Evolutionary conservation across 1,140 invertebrate species (phyloP), one percentile per base, ranked within the genome.

Genomic region (Ephestia elutella): DNA sequence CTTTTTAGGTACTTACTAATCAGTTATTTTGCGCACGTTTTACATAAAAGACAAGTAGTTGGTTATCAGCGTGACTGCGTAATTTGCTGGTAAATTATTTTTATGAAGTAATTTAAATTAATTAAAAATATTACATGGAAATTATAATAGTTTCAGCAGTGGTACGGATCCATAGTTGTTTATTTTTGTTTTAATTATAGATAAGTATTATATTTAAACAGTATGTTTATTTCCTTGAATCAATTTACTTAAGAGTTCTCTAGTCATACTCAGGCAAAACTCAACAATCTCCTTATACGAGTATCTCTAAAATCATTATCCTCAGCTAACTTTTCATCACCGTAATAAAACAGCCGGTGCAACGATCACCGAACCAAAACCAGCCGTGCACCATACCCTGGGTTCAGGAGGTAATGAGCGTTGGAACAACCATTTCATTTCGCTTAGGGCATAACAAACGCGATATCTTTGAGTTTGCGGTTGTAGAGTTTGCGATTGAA

Each of bases 341-440:
- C 13, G n/a, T 44, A 4, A 15, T 44, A 44, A 15, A 15, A n/a
- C n/a, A 44, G 38, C 13, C n/a, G 13, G 38, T 44, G 38, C n/a
- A 44, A 10, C 15, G 38, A 44, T 44, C 10, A 15, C 13, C 5
- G 32, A 5, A 10, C 38, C 38, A 5, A 44, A 44, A 15, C 13
- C n/a, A 5, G n/a, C 38, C 38, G 10, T 44, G n/a, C 38, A 44
- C n/a, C 38, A 44, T 9, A 17, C 15, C 38, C 38, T 44, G 38
- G 38, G 5, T 44, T 35, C 21, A 50, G 30, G 56, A 62, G 59
- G 62, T 64, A 65, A 68, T 63, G 65, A 67, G 65, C 59, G 38
- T 54, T 35, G 48, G 58, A 59, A 60, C 28, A 54, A 11, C 50
- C 15, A 57, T 57, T 53, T 59, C 49, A 60, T 62, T 64, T 61